phyloP scores from a whole-genome alignment of 2,888 invertebrate species.

The Eupithecia insigniata region DNA sequence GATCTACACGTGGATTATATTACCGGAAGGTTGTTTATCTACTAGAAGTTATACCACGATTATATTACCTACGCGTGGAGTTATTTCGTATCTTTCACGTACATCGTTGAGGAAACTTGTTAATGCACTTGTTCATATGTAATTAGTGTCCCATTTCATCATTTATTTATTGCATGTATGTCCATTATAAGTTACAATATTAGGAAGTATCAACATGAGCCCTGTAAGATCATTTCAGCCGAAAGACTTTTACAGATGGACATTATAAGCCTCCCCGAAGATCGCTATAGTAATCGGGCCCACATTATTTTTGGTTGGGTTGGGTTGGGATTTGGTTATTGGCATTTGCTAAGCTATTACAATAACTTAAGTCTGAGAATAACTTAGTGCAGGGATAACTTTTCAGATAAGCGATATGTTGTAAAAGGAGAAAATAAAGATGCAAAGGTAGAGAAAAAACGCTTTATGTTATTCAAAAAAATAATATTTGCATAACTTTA shows the following conservation, averaged over 20 bases:
- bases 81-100: slow-evolving; percentile 59
- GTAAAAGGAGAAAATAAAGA: not conserved
- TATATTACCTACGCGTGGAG: slow-evolving; percentile 43
- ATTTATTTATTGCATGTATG: no score
- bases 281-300: not conserved
- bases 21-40: slow-evolving; percentile 27
- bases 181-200: no score
- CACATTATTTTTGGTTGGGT: no score
- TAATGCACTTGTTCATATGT: slow-evolving; percentile 49
- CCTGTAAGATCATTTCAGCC: not conserved
- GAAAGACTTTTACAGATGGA: not conserved
- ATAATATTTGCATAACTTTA: not conserved
- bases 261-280: not conserved
- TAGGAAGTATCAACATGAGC: no score
- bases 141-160: slow-evolving; percentile 15
- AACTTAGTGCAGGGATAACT: not conserved
- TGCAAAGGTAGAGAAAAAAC: not conserved
- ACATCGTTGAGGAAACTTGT: slow-evolving; percentile 54
- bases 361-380: not conserved
- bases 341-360: not conserved
- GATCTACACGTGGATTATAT: slow-evolving; percentile 11
- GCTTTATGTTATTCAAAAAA: not conserved
- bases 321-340: no score
- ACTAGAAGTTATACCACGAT: slow-evolving; percentile 26
- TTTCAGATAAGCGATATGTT: not conserved